phyloP scores from a whole-genome alignment of 1,140 invertebrate species.

The Aporrectodea caliginosa region DNA sequence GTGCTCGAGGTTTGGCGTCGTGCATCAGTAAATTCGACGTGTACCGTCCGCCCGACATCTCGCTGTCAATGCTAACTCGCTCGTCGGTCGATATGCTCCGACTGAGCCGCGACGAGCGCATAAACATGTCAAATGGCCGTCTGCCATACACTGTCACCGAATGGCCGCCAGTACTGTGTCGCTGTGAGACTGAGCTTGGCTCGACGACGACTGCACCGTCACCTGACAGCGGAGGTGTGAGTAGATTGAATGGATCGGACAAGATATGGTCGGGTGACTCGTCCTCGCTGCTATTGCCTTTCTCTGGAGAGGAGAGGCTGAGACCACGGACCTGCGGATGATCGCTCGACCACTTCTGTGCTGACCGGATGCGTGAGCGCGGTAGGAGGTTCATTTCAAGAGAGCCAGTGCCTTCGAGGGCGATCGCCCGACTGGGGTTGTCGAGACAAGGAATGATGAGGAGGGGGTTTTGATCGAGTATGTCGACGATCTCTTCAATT shows the following conservation, averaged over 20 bases:
- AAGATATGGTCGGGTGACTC: background rate
- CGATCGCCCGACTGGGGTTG: constrained; percentile 68
- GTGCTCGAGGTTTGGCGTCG: background rate
- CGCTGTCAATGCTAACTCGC: background rate
- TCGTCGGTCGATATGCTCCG: background rate
- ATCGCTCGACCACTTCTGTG: background rate
- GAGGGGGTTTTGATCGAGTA: constrained; percentile 69
- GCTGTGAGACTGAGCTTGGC: background rate
- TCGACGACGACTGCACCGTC: background rate
- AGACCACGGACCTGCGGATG: background rate
- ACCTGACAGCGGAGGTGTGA: background rate
- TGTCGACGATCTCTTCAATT: constrained; percentile 73
- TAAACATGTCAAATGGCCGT: background rate
- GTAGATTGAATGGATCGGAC: background rate
- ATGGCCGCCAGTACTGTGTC: background rate
- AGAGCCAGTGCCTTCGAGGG: constrained; percentile 62
- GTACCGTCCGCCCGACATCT: background rate
- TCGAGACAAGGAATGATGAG: constrained; percentile 76
- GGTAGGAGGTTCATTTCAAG: constrained; percentile 54
- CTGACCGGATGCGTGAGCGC: background rate
- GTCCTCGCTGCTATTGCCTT: background rate
- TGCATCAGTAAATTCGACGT: background rate
- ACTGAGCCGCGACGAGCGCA: background rate
- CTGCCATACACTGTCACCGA: background rate
- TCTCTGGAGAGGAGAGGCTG: background rate